Percentiles rank a stretch among this genome's conserved stretches.
phyloP scores from a whole-genome alignment of 2,113 vertebrate species.

The Dromaius novaehollandiae region DNA sequence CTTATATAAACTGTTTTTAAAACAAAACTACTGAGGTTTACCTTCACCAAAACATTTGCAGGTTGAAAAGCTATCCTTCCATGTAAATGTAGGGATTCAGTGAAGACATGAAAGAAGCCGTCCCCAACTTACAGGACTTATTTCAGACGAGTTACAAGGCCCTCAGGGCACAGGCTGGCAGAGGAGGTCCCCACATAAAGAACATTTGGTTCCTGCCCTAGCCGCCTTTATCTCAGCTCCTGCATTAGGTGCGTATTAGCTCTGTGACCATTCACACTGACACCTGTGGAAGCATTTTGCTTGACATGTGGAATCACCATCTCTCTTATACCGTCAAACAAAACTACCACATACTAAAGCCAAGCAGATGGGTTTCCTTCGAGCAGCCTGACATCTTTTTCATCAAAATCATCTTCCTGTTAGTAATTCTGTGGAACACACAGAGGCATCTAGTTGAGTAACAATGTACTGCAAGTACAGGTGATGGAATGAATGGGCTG shows the following conservation, averaged over 20 bases:
- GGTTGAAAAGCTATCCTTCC: background rate
- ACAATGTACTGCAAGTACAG: background rate
- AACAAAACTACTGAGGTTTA: background rate
- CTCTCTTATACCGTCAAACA: background rate
- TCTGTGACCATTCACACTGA: background rate
- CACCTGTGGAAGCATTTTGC: background rate
- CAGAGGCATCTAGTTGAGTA: background rate
- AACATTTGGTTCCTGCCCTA: too few relatives aligned
- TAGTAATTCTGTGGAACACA: background rate
- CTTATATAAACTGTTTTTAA: background rate
- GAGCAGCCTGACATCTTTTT: background rate
- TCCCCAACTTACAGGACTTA: background rate
- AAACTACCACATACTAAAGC: background rate
- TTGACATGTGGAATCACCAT: background rate
- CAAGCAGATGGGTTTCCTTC: accelerated
- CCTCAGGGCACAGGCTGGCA: background rate
- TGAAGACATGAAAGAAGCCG: background rate
- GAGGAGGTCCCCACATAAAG: too few relatives aligned
- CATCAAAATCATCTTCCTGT: background rate
- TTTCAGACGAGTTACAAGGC: background rate
- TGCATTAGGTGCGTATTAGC: background rate
- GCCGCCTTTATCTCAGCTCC: background rate
- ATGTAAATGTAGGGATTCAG: background rate
- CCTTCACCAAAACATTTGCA: background rate
- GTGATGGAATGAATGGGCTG: too few relatives aligned